These are phyloP conservation scores for Entelurus aequoreus DNA, from an alignment of 2,113 vertebrate genomes.

Conservation along the genomic window DNA sequence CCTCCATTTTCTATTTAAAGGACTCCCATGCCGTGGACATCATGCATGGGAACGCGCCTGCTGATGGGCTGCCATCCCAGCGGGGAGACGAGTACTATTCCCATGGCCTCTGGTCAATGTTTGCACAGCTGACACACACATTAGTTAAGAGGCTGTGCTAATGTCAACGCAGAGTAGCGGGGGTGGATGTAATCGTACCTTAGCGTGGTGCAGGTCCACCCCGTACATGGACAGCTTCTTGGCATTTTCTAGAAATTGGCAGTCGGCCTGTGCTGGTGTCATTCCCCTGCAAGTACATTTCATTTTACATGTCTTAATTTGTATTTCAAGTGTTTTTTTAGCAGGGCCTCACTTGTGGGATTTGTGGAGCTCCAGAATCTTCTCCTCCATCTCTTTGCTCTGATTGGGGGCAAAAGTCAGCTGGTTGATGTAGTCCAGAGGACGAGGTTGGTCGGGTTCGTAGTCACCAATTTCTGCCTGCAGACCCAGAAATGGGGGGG, in stretches of 20 bases:
- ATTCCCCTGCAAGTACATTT: slow-evolving; percentile 76
- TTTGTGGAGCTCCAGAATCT: slow-evolving; percentile 90
- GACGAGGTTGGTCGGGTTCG: slow-evolving; percentile 80
- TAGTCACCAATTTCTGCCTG: slow-evolving; percentile 92
- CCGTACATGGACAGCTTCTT: slow-evolving; percentile 99
- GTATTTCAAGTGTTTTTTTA: too few relatives aligned
- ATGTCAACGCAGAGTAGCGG: slow-evolving; percentile 22
- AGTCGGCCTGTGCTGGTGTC: slow-evolving; percentile 92
- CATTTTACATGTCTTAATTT: too few relatives aligned
- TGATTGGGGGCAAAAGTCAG: slow-evolving; percentile 87
- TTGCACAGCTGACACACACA: slow-evolving; percentile 66
- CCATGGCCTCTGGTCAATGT: slow-evolving; percentile 62
- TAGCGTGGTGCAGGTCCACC: slow-evolving; percentile 94
- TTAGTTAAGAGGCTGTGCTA: slow-evolving; percentile 3
- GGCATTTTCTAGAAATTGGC: slow-evolving; percentile 94
- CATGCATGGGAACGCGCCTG: slow-evolving; percentile 9
- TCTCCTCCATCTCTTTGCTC: slow-evolving; percentile 95
- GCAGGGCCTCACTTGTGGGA: slow-evolving; percentile 80
- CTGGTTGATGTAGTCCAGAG: slow-evolving; percentile 77
- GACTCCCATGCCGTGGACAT: slow-evolving; percentile 4
- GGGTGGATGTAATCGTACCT: slow-evolving; percentile 72
- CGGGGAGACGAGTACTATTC: slow-evolving; percentile 41
- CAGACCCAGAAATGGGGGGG: slow-evolving; percentile 26
- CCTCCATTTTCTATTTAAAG: slow-evolving; percentile 35
- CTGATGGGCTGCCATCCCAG: slow-evolving; percentile 47